Evolutionary conservation across 2,797 vertebrate genomes (phyloP).

Genomic region (Pangasius djambal): DNA sequence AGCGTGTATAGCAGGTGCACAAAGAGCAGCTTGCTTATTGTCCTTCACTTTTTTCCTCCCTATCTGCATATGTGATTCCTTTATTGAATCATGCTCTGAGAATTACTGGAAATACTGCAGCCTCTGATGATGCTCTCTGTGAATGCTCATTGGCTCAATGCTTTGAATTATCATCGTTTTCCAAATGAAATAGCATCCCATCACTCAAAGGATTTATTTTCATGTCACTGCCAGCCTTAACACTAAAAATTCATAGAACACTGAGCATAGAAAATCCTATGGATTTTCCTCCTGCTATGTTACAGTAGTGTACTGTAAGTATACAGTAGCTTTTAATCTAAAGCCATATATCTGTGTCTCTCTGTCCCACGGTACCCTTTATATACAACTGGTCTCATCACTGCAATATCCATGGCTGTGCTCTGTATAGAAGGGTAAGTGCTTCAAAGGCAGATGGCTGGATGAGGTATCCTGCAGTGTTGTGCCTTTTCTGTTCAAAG

Average conservation of each 20-base stretch:
- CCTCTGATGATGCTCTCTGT: not conserved
- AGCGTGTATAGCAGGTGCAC: not conserved
- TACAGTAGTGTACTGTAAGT: not conserved
- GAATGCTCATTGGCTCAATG: not conserved
- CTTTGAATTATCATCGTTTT: not conserved
- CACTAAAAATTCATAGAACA: slow-evolving; percentile 7
- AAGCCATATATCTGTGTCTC: slow-evolving; percentile 1
- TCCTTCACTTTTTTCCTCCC: not conserved
- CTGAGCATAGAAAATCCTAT: not conserved
- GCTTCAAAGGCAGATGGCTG: not conserved
- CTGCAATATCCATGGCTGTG: not conserved
- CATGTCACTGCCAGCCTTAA: not conserved
- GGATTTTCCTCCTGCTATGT: not conserved
- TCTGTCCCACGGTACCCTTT: not conserved
- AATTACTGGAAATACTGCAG: not conserved
- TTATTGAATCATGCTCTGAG: not conserved
- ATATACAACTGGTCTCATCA: not conserved
- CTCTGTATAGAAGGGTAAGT: not conserved
- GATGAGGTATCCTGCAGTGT: not conserved
- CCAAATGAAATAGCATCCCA: not conserved
- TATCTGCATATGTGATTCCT: not conserved
- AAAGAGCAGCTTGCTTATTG: not conserved
- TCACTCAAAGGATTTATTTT: not conserved
- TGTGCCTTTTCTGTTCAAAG: not conserved
- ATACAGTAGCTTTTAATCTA: not conserved